Evolutionary conservation across 2,797 vertebrate species (phyloP).

Genomic region (Aeoliscus strigatus): DNA sequence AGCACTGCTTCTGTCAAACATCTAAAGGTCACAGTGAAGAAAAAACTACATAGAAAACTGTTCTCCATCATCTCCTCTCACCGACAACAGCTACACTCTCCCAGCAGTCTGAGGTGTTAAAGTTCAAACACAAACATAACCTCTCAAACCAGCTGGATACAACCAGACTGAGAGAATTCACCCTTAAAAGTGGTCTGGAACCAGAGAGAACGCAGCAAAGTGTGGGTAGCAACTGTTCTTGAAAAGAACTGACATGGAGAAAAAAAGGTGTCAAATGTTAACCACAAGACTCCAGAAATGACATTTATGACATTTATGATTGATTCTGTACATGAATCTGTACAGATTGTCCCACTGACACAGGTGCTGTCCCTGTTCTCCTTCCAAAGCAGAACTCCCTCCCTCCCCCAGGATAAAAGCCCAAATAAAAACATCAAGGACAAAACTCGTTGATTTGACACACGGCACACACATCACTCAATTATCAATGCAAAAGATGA

Average conservation of each 20-base stretch:
- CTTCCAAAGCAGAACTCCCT: constrained; percentile 19
- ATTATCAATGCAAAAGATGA: constrained; percentile 24
- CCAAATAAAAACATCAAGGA: constrained; percentile 43
- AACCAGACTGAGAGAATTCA: constrained; percentile 16
- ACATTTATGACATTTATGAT: constrained; percentile 18
- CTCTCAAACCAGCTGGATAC: constrained; percentile 11
- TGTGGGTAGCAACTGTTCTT: constrained; percentile 2
- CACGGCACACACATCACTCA: constrained; percentile 33
- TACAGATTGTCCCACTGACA: constrained; percentile 67
- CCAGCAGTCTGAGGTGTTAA: constrained; percentile 6
- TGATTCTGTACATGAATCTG: constrained; percentile 40
- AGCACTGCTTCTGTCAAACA: constrained; percentile 54
- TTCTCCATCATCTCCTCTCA: constrained; percentile 1
- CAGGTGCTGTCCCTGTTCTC: constrained; percentile 44
- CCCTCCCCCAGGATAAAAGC: constrained; percentile 28
- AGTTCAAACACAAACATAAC: constrained; percentile 27
- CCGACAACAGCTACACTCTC: constrained; percentile 5
- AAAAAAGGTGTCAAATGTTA: constrained; percentile 10
- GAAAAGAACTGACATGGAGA: constrained; percentile 7
- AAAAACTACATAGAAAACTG: constrained; percentile 2
- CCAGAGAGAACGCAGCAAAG: constrained; percentile 9
- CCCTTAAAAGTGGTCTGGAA: constrained; percentile 4
- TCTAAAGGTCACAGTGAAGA: constrained; percentile 31
- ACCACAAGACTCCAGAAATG: constrained; percentile 19
- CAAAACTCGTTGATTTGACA: constrained; percentile 35